Evolutionary conservation across 2,888 invertebrate species (phyloP), one percentile per base, ranked within the genome.

Genomic region (Sarcophaga carnaria): DNA sequence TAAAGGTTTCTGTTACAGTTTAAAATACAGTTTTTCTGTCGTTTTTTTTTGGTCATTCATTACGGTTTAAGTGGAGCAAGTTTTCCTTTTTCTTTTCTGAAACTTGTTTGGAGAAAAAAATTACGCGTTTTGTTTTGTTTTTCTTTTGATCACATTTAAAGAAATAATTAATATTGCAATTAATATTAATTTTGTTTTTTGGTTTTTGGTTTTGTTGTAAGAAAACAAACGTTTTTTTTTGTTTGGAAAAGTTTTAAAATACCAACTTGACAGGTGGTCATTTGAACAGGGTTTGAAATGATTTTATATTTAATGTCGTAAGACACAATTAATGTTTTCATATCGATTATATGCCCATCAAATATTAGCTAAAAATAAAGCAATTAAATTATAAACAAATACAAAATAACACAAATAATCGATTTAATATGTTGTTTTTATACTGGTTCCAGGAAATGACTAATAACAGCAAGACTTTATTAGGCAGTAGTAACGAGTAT

Each of bases 1-100:
- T 81, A 87, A 87, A 87, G 87, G 87, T 87, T 84, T 87, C 87
- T 71, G 84, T 81, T 80, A 76, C 71, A 84, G 70, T 75, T 80
- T 80, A 67, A 27, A 47, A 79, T 62, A n/a, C n/a, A 2, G 20
- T 60, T 72, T 27, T 71, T 25, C 14, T 25, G 14, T 17, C 5
- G 17, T 45, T 37, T 37, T 27, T 27, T 54, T 17, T 54, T 54
- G 17, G 12, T 3, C 63, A 22, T 20, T 74, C 63, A 47, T 76
- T 66, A 25, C 47, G 71, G 27, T 54, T 11, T 49, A 85, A 82
- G 82, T 82, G 70, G 82, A 79, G 78, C 82, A 79, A 70, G 82
- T 83, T 83, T 79, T 81, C 74, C 82, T 72, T 76, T 82, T 83
- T 64, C 70, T 75, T 83, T 83, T 78, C 64, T 69, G 12, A 54